Evolutionary conservation across 2,888 invertebrate species (phyloP), one percentile per base, ranked within the genome.

Genomic region (Yponomeuta malinellus): DNA sequence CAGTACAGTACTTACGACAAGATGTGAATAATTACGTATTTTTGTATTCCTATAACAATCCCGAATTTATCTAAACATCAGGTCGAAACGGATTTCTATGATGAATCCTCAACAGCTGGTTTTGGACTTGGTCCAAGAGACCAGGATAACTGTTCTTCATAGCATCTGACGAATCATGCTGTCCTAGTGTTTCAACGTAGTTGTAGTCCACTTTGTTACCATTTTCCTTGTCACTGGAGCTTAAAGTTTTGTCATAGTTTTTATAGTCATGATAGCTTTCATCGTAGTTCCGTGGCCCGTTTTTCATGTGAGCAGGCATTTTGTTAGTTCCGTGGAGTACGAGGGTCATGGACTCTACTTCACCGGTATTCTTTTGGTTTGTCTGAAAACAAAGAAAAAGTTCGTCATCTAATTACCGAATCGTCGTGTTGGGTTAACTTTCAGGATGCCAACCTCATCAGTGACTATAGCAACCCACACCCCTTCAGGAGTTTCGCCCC

Each of bases 401-500:
- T 43, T 43, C 8, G 43, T 43, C 1, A 43, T 43, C 43, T 43
- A 8, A 43, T 43, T 8, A 43, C 8, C 43, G 6, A 43, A 43
- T 8, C 43, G 43, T 43, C 6, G 43, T 1, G 2, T 5, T 5
- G 52, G 52, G 15, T 37, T 6, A 33, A 31, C 15, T 63, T 63
- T 23, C n/a, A 31, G 33, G 0, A 10, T 31, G 31, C 69, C 69
- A 82, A 94, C 94, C 79, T 83, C 79, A 77, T 94, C 94, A 65
- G 83, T 76, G 68, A 94, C 75, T 33, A 84, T 81, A 15, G 85
- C 78, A n/a, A 76, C 92, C 96, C 96, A 96, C 23, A 85, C 79
- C 0, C 98, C 98, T 10, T 81, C 80, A 0, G 97, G 95, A 73
- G 93, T 86, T 86, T 98, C 98, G 0, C 97, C 98, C 98, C 98